Evolutionary conservation across 92 coral and sea anemone genomes (phyloP).

Genomic region (Heteractis magnifica): DNA sequence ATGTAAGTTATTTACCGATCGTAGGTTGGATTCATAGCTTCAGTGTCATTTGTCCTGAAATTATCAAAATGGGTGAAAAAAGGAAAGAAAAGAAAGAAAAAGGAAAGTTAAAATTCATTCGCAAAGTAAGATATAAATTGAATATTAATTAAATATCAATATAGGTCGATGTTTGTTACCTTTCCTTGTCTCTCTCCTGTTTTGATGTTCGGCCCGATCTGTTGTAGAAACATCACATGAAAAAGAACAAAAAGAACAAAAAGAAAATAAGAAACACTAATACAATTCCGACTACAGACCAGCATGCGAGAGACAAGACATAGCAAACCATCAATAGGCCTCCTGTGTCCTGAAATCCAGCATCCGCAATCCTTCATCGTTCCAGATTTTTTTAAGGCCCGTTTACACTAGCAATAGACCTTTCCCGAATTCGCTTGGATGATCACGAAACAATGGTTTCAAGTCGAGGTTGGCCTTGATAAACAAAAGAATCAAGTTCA

Average conservation of each 20-base stretch:
- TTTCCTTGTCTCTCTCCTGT: not conserved
- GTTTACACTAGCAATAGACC: no score
- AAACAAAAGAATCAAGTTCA: no score
- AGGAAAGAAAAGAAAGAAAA: not conserved
- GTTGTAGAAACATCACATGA: not conserved
- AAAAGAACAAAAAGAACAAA: no score
- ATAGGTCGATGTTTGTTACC: not conserved
- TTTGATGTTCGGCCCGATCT: not conserved
- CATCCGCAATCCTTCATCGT: no score
- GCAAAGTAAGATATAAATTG: not conserved
- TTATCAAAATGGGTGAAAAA: not conserved
- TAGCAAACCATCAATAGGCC: no score
- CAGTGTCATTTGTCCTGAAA: not conserved
- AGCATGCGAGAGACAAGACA: no score
- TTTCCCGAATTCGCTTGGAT: no score
- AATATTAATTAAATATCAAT: not conserved
- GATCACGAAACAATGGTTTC: no score
- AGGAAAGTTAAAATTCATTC: not conserved
- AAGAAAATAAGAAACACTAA: not conserved
- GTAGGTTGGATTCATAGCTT: slow-evolving; percentile 1
- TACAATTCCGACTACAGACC: no score
- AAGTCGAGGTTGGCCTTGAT: no score
- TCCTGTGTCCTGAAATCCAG: no score
- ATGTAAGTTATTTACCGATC: not conserved
- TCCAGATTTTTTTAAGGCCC: no score